These are phyloP conservation scores for Spisula subtruncata DNA, from an alignment of 2,888 invertebrate species.

Conservation along the genomic window DNA sequence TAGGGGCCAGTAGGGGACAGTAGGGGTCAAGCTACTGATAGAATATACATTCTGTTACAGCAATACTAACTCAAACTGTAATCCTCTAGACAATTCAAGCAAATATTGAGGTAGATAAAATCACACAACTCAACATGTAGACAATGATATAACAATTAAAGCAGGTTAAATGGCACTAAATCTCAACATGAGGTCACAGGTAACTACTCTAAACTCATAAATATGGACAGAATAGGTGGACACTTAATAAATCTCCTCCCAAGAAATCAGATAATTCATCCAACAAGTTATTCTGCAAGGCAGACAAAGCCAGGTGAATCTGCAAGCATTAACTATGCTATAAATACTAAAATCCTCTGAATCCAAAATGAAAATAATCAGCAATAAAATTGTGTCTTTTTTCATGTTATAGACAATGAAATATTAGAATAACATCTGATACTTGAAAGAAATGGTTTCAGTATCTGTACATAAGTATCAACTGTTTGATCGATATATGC, in stretches of 20 bases:
- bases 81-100: slow-evolving; percentile 2
- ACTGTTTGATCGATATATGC: no score
- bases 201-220: slow-evolving; percentile 18
- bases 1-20: no score
- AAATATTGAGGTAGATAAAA: slow-evolving; percentile 20
- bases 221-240: not conserved
- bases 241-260: not conserved
- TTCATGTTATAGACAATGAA: no score
- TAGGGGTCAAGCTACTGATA: no score
- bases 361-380: not conserved
- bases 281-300: not conserved
- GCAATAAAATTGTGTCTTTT: no score
- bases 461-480: no score
- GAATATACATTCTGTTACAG: no score
- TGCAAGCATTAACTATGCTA: not conserved
- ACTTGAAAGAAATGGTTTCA: no score
- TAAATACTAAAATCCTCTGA: not conserved
- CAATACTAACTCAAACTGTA: not conserved
- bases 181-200: not conserved
- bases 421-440: no score
- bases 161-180: slow-evolving; percentile 1
- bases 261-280: not conserved
- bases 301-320: not conserved
- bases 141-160: slow-evolving; percentile 10
- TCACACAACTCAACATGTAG: slow-evolving; percentile 24